Base-by-base conservation (phyloP, 2,888 invertebrate species). In the Temnothorax unifasciatus region DNA sequence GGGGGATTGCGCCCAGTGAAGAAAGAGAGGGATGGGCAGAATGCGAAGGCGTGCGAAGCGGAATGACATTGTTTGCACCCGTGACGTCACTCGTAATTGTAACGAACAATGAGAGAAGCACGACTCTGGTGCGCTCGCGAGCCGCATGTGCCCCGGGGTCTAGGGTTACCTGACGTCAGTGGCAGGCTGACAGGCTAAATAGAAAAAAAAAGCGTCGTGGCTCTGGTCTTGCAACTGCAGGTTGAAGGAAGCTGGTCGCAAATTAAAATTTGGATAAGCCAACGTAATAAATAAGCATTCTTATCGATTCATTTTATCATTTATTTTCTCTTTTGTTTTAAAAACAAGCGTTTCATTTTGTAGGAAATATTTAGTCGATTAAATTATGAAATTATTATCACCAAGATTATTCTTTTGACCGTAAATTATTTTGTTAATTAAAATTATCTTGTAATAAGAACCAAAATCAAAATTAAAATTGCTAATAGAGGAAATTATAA, bases 1-100 rank as follows among this genome's bases (percentile, higher is more conserved):
- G 52, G 73, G 57, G 47, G 68, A 68, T 34, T 25, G 57, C 47
- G 66, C 25, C 25, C 9, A 47, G 63, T 21, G 47, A 59, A 63
- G 59, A 66, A 68, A 79, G 66, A 54, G 50, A 83, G 38, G 68
- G 79, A 59, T 85, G 86, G 87, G 87, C 82, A 87, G 89, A 88
- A 90, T 87, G 88, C 88, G 87, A 92, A 91, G 87, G 90, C 92
- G 92, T 92, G 92, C 91, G 91, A 91, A 91, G 89, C 89, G 88
- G 91, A 85, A 90, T 90, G 91, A 90, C 93, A 92, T 93, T 93
- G 93, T 93, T 93, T 93, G 92, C 92, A 91, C 90, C 89, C 88
- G 90, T 93, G 93, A 94, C 93, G 93, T 93, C 93, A 92, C 91
- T 84, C 87, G 91, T 89, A 93, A 93, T 92, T 91, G 91, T 88